Evolutionary conservation across 2,888 invertebrate species (phyloP), one percentile per base, ranked within the genome.

Genomic region (Siphlonurus alternatus): DNA sequence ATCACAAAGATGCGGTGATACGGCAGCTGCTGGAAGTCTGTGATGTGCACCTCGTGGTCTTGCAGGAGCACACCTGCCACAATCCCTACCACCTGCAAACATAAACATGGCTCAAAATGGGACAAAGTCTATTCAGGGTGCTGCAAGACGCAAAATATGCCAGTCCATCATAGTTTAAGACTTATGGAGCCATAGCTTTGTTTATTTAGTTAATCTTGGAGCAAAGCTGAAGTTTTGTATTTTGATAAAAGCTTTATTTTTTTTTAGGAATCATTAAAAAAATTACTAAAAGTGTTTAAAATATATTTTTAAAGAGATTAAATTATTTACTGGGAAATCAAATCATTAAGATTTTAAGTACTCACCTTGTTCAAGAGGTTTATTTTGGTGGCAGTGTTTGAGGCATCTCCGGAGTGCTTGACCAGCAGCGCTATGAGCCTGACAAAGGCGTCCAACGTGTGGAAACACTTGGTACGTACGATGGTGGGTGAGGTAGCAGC

Each of bases 1-100:
- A 96, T 94, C 67, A 98, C 89, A 71, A 99, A 88, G 68, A 99
- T 88, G 62, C 99, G 84, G 75, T 99, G 97, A 77, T 98, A 99
- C 1, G 99, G 97, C 72, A 99, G 79, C 76, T 98, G 97, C 73
- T 98, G 96, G 79, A 99, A 99, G 67, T 91, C 92, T 0, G 85
- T 82, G 65, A 86, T 84, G 61, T 93, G 87, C 68, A 90, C 85
- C 69, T 99, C 98, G 71, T 98, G 98, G 75, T 99, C 99, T 77
- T 95, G 94, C 64, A 97, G 79, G 66, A 99, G 78, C 64, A 97
- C 95, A 1, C 96, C 96, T 3, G 96, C 91, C 2, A 99, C 91
- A 70, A 99, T 95, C 24, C 96, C 96, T 68, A 97, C 79, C 63
- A 86, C 78, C 81, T 81, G 38, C 1, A 25, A 61, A 23, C 2